Evolutionary conservation across 2,888 invertebrate species (phyloP).

Genomic region (Ophioninae sp.): DNA sequence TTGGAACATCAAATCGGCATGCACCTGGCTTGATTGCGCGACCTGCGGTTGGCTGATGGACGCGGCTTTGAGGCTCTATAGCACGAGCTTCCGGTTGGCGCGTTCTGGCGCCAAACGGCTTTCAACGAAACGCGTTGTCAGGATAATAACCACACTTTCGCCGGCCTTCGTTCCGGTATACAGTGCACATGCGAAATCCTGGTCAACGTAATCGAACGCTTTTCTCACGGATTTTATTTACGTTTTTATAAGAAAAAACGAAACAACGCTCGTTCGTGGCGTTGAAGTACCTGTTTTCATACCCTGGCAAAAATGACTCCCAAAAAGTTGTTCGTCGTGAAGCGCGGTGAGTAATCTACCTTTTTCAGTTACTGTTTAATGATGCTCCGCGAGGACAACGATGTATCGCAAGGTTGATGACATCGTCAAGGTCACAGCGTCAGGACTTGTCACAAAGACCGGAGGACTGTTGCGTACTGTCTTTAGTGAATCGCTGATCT

Average conservation of each 20-base stretch:
- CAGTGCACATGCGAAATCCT: not conserved
- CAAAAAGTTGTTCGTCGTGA: conserved; percentile 81
- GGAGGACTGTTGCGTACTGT: not conserved
- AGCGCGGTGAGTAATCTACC: conserved; percentile 78
- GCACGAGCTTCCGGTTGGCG: conserved; percentile 39
- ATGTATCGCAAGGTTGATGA: not conserved
- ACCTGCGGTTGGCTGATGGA: not conserved
- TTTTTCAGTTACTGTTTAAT: not conserved
- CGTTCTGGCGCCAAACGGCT: conserved; percentile 33
- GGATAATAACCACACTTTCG: not conserved
- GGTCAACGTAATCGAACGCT: not conserved
- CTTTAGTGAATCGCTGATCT: not conserved
- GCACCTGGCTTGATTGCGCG: not conserved
- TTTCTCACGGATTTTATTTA: not conserved
- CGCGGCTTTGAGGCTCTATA: not conserved
- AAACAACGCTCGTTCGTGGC: not conserved
- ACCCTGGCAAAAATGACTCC: conserved; percentile 27
- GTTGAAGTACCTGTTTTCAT: not conserved
- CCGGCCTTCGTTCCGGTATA: not conserved
- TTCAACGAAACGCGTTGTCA: not conserved
- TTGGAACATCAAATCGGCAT: not conserved
- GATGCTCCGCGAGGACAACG: not conserved
- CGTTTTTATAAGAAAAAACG: not conserved
- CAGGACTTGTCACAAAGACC: not conserved
- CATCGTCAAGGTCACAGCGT: not conserved